Percentiles rank a stretch among this genome's conserved stretches.
Conservation (phyloP, 2,113 vertebrate species). For the Rallus limicola region DNA sequence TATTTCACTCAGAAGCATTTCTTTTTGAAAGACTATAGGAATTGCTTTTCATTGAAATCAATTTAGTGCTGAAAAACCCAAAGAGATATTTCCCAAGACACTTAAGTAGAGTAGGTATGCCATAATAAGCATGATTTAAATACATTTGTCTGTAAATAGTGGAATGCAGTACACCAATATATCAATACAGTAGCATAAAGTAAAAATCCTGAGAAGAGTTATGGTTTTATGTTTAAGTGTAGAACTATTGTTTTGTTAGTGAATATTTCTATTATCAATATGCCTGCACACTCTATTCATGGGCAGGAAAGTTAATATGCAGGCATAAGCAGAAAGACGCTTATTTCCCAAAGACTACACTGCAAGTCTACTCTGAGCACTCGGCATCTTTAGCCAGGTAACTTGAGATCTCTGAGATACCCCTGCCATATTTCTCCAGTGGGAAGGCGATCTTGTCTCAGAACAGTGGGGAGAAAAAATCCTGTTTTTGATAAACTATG, state of each 20-base stretch:
- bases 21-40: constrained; percentile 18
- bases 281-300: not conserved
- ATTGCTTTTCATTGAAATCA: constrained; percentile 28
- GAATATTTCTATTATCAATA: not conserved
- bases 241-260: not conserved
- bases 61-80: not conserved
- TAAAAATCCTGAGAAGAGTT: not conserved
- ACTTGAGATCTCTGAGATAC: not conserved
- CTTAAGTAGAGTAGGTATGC: not conserved
- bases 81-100: constrained; percentile 25
- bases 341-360: not conserved
- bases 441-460: not conserved
- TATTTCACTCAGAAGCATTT: constrained; percentile 31
- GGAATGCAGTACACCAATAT: not conserved
- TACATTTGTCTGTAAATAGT: not conserved
- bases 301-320: not conserved
- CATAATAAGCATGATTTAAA: constrained; percentile 24
- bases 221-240: not conserved
- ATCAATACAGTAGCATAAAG: not conserved
- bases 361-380: not conserved
- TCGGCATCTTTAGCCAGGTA: not conserved
- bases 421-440: not conserved
- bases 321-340: not conserved
- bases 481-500: not conserved
- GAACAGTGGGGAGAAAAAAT: not conserved